A percentile compares a stretch with the other conserved stretches of the same genome.
Conservation (phyloP, 2,113 vertebrate species). For the Xenus cinereus region DNA sequence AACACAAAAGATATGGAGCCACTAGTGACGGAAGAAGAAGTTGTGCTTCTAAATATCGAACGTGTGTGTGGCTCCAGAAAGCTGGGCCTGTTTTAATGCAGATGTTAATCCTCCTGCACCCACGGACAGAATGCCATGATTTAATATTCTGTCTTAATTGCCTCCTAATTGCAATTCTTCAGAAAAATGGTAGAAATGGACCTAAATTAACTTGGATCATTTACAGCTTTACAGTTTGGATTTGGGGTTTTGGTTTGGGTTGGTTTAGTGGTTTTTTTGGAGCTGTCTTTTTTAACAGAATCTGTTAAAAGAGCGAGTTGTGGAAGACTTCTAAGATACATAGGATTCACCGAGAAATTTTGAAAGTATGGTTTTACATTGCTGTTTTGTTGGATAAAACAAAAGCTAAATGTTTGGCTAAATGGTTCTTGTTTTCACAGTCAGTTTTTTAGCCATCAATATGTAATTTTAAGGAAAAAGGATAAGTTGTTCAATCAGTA, state of each 20-base stretch:
- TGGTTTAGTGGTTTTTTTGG: neutral
- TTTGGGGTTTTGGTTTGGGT: neutral
- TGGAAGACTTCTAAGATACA: neutral
- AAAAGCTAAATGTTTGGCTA: too few species aligned
- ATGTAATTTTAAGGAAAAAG: neutral
- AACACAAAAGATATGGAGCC: neutral
- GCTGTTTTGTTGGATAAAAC: neutral
- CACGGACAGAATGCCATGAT: neutral
- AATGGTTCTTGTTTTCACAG: neutral
- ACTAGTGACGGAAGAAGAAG: neutral
- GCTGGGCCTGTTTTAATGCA: neutral
- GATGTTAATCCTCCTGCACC: neutral
- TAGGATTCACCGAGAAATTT: neutral
- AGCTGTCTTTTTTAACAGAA: neutral
- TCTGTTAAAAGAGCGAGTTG: neutral
- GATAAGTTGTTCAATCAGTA: neutral
- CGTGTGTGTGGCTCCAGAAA: neutral
- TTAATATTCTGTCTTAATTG: neutral
- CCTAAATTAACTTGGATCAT: neutral
- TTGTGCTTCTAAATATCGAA: neutral
- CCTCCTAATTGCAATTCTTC: neutral
- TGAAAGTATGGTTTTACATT: neutral
- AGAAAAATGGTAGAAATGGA: neutral
- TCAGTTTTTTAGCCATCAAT: neutral
- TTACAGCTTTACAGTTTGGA: neutral